These are phyloP conservation scores for Pristionchus exspectatus DNA, from an alignment of 2,888 invertebrate species.

Conservation along the genomic window DNA sequence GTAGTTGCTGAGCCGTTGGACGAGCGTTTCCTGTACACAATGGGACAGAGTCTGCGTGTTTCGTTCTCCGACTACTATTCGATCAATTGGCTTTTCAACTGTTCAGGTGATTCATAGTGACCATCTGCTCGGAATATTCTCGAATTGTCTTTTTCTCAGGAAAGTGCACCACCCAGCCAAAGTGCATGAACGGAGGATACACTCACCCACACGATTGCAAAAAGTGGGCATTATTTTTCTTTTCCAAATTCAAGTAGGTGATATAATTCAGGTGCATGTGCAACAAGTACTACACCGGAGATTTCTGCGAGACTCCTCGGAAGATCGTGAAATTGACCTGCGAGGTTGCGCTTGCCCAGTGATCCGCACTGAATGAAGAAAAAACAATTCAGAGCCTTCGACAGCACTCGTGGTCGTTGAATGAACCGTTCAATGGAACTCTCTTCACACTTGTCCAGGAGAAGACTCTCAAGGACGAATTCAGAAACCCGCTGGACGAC, in stretches of 20 bases:
- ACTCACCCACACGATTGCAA: neutral
- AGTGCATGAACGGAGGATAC: neutral
- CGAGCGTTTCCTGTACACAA: neutral
- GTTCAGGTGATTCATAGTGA: neutral
- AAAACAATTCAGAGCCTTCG: neutral
- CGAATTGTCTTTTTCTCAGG: neutral
- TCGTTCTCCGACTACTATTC: neutral
- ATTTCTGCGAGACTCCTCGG: neutral
- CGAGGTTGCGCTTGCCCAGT: no score
- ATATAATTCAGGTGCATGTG: neutral
- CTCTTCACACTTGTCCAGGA: neutral
- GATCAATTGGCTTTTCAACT: neutral
- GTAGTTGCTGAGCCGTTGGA: neutral
- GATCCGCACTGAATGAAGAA: no score
- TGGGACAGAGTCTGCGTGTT: no score
- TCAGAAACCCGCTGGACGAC: neutral
- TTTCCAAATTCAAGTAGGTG: neutral
- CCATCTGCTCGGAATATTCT: neutral
- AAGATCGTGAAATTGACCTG: neutral
- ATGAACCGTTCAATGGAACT: neutral
- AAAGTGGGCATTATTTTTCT: neutral
- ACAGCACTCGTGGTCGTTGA: neutral
- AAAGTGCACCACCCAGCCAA: neutral
- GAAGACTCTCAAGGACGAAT: neutral
- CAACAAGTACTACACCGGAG: constrained; percentile 18